Percentiles rank a stretch among this genome's conserved stretches.
Conservation (phyloP, 2,797 vertebrate species). For the Phrynocephalus vlangalii region DNA sequence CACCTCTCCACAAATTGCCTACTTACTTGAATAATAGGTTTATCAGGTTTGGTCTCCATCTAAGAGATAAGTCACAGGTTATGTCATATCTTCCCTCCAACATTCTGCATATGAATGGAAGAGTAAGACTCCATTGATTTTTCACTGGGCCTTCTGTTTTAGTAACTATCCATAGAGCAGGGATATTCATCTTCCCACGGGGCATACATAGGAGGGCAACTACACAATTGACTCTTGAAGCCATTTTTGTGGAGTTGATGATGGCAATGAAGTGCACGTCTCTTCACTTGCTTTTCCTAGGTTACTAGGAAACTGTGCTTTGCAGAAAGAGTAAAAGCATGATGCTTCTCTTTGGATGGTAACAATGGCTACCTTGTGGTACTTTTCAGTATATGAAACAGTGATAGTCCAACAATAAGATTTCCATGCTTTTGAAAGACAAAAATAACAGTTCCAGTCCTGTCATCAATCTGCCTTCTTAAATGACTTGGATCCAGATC, state of each 20-base stretch:
- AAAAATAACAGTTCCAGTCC: background rate
- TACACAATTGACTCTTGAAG: background rate
- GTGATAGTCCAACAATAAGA: background rate
- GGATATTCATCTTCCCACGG: background rate
- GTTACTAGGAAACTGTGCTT: constrained; percentile 15
- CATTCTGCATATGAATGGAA: background rate
- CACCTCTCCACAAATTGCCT: too few relatives aligned
- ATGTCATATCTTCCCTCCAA: background rate
- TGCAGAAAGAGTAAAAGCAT: background rate
- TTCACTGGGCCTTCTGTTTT: background rate
- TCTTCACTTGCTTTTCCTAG: background rate
- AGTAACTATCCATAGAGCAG: background rate
- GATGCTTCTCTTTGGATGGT: background rate
- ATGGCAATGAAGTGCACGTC: background rate
- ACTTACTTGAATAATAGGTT: too few relatives aligned
- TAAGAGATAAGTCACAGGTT: too few relatives aligned
- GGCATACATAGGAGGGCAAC: background rate
- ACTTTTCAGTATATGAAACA: background rate
- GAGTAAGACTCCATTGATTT: background rate
- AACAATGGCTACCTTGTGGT: background rate
- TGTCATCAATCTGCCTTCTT: background rate
- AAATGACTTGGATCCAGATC: background rate
- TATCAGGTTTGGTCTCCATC: too few relatives aligned
- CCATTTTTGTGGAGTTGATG: background rate
- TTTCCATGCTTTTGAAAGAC: background rate